Evolutionary conservation across 2,888 invertebrate genomes (phyloP).

Genomic region (Dolichomitus sp.): DNA sequence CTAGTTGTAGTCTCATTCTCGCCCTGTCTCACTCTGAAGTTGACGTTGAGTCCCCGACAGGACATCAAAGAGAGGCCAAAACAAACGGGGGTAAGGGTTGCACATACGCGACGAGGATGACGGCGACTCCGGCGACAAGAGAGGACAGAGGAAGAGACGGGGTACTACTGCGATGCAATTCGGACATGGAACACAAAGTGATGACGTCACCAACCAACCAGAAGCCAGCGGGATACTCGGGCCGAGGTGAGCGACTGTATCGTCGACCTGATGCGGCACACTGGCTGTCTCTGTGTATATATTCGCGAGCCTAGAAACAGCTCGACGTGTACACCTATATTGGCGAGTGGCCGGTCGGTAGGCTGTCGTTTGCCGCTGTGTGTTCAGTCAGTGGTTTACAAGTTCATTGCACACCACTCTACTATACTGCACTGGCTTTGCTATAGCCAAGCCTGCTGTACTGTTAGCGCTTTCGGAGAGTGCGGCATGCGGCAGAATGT

Average conservation of each 20-base stretch:
- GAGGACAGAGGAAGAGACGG: conserved; percentile 64
- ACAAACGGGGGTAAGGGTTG: conserved; percentile 75
- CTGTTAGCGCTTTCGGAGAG: conserved; percentile 27
- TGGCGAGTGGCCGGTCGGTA: conserved; percentile 51
- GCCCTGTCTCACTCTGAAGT: conserved; percentile 77
- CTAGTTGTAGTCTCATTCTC: conserved; percentile 40
- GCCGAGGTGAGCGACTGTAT: conserved; percentile 32
- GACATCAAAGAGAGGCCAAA: conserved; percentile 84
- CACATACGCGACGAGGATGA: conserved; percentile 51
- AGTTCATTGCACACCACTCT: conserved; percentile 81
- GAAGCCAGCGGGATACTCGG: conserved; percentile 58
- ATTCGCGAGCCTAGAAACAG: conserved; percentile 7
- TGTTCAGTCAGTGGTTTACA: conserved; percentile 82
- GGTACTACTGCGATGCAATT: conserved; percentile 80
- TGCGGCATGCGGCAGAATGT: conserved; percentile 24
- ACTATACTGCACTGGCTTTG: conserved; percentile 1
- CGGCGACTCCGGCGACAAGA: conserved; percentile 53
- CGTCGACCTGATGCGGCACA: conserved; percentile 74
- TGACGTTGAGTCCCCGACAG: conserved; percentile 74
- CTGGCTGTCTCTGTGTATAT: conserved; percentile 19
- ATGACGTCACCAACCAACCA: conserved; percentile 78
- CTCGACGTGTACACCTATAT: conserved; percentile 37
- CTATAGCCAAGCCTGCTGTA: conserved; percentile 10
- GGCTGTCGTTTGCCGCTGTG: conserved; percentile 62
- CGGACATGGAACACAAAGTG: conserved; percentile 83